Conservation (phyloP, 2,113 vertebrate genomes). For the Diglossa brunneiventris region DNA sequence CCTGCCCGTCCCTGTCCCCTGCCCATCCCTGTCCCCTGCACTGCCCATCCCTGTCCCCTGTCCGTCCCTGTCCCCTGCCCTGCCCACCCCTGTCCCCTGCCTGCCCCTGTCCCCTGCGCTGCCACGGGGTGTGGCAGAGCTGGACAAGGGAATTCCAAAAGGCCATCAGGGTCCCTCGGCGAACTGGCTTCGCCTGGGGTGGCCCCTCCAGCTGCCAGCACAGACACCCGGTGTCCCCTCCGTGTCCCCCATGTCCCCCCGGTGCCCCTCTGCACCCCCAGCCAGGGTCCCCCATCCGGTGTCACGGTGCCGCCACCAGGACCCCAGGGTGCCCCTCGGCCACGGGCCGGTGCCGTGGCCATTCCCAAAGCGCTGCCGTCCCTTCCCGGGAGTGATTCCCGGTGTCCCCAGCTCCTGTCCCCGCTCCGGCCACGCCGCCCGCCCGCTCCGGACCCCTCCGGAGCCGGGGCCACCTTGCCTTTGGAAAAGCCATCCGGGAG, state of each 20-base stretch:
- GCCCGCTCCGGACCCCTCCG: background rate
- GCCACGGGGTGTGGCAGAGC: background rate
- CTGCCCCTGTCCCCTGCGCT: background rate
- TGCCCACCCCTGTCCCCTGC: background rate
- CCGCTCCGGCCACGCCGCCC: background rate
- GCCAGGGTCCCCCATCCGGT: background rate
- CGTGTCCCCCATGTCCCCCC: background rate
- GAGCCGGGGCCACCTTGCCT: background rate
- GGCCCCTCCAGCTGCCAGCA: background rate
- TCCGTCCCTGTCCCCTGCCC: background rate
- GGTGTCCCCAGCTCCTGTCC: background rate
- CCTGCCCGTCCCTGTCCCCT: too few species aligned
- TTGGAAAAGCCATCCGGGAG: constrained; percentile 51
- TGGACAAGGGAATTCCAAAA: background rate
- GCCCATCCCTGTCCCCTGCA: background rate
- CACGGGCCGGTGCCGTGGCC: background rate
- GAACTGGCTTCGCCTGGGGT: rapidly evolving
- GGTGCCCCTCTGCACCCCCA: background rate
- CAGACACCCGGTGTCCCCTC: background rate
- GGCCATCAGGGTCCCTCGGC: rapidly evolving
- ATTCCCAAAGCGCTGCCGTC: background rate
- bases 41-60: too few species aligned
- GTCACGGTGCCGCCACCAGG: background rate
- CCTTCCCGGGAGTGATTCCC: background rate
- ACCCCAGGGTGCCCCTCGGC: background rate